phyloP scores from a whole-genome alignment of 2,888 invertebrate species.

The Caenorhabditis afra region DNA sequence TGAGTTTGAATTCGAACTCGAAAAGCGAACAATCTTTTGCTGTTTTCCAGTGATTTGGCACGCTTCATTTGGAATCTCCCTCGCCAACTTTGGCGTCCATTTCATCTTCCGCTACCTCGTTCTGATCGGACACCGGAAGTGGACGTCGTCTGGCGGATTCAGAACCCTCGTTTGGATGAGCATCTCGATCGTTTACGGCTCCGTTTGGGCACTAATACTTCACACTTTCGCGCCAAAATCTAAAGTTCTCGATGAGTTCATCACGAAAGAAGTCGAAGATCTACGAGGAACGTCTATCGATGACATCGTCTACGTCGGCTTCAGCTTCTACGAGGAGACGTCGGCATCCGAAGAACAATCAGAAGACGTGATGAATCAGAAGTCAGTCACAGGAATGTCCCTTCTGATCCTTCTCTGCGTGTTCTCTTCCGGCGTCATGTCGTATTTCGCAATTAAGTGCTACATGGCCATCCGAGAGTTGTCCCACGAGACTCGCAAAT shows the following conservation, averaged over 20 bases:
- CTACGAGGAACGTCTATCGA: background rate
- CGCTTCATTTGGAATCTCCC: constrained; percentile 31
- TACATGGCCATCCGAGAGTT: constrained; percentile 11
- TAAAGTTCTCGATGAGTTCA: background rate
- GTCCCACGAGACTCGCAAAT: background rate
- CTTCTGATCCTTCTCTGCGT: constrained; percentile 6
- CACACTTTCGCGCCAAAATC: background rate
- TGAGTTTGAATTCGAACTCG: no score
- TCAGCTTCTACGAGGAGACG: background rate
- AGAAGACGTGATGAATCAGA: background rate
- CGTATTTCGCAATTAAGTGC: constrained; percentile 8
- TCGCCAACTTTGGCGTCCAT: constrained; percentile 29
- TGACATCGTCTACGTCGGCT: background rate
- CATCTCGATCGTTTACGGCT: background rate
- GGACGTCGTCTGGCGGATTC: background rate
- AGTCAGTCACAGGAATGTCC: background rate
- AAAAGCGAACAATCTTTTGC: no score
- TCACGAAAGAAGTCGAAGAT: background rate
- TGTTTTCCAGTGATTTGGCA: constrained; percentile 29
- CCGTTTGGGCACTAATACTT: background rate
- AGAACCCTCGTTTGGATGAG: no score
- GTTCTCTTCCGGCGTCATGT: constrained; percentile 9
- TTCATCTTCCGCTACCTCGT: constrained; percentile 35
- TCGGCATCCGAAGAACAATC: no score
- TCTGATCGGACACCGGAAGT: background rate